Base-by-base conservation (phyloP, 2,797 vertebrate species). In the Etheostoma perlongum region DNA sequence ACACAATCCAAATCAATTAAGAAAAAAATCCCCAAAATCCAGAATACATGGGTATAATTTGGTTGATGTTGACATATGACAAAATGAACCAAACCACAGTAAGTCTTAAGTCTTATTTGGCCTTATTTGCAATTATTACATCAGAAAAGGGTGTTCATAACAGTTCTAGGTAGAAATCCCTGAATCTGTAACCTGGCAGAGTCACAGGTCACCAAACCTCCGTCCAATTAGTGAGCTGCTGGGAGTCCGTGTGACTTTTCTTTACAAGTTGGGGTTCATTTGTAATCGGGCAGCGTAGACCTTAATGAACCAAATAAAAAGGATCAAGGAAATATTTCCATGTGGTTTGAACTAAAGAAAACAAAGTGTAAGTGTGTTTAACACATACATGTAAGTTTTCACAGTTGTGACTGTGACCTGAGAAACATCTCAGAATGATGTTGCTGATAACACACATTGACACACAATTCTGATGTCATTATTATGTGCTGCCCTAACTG, bases 241-340 rank as follows among this genome's bases (percentile, higher is more conserved):
- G 40, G 53, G 47, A 25, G 30, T 51, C 53, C 18, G 44, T 57
- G 21, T 52, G 51, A 59, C 54, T 69, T 57, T 18, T 66, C 55
- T 76, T 82, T 67, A 70, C 67, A 74, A 42, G 77, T 60, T 67
- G 11, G 49, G 44, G 21, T 62, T 83, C 5, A 67, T 76, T 79
- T 79, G 78, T 72, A 76, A 72, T 68, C 52, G 58, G 15, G 19
- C 47, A 57, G 33, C 65, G 42, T 55, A 62, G 79, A 82, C 55
- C 30, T 59, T 48, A 67, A 76, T 81, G 58, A 76, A 74, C 4
- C 57, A 44, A 64, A 58, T 66, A 42, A 67, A 72, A 47, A 47
- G 53, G 51, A 67, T 23, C 2, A 55, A 65, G 51, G 44, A 12
- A 67, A 79, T 57, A 62, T 67, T 76, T 82, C 74, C 71, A 59